These are phyloP conservation scores for Hypocryptadius cinnamomeus DNA, from an alignment of 2,113 vertebrate species.

Conservation along the genomic window DNA sequence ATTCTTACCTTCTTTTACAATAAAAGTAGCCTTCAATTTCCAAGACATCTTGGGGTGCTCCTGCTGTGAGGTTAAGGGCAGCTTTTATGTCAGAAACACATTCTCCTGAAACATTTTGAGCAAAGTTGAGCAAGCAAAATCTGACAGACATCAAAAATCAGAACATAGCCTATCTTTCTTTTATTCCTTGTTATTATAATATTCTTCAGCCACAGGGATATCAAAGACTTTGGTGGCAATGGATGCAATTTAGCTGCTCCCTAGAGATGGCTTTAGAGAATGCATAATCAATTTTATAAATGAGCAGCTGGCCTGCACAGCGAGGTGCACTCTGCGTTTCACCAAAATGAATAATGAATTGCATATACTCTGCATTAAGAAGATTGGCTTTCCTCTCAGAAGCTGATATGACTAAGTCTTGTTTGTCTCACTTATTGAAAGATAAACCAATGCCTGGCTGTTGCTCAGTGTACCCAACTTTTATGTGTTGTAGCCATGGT, in stretches of 20 bases:
- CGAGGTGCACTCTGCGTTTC: background rate
- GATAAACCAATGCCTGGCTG: background rate
- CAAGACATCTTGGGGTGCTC: background rate
- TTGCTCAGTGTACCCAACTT: background rate
- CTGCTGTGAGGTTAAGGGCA: background rate
- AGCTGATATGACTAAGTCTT: background rate
- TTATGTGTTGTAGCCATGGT: fast-evolving
- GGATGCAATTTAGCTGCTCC: background rate
- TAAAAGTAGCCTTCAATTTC: background rate
- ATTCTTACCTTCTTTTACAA: background rate
- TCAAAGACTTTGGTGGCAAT: background rate
- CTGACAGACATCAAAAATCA: background rate
- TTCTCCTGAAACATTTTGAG: background rate
- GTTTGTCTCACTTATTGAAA: background rate
- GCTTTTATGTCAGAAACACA: background rate
- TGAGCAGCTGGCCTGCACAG: constrained; percentile 23
- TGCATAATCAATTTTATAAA: constrained; percentile 25
- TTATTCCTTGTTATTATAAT: background rate
- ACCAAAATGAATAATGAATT: constrained; percentile 4
- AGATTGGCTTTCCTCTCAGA: background rate
- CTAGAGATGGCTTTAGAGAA: constrained; percentile 11
- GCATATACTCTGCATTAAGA: background rate
- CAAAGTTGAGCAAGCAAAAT: background rate
- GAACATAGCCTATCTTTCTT: background rate
- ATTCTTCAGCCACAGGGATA: background rate